Evolutionary conservation across 2,113 vertebrate genomes (phyloP), one percentile per base, ranked within the genome.

Genomic region (Poeciliopsis occidentalis): DNA sequence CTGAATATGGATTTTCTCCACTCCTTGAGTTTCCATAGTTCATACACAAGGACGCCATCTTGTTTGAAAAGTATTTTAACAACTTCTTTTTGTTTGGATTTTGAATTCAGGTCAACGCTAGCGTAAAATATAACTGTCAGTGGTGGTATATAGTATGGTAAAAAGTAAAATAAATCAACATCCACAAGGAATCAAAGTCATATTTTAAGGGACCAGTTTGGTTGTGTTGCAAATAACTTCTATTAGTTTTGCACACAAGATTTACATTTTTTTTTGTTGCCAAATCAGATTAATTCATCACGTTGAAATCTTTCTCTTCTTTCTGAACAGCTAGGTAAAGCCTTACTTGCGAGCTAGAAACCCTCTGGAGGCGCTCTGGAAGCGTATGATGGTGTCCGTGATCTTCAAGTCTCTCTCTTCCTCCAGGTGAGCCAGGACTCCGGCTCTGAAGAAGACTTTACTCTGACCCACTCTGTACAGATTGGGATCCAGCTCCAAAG

Each of bases 371-470:
- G 95, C 94, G 1, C 96, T 96, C 92, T 98, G 97, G 91, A 98
- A 98, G 81, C 93, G 95, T 31, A 98, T 96, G 34, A 98, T 98
- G 83, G 96, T 97, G 87, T 97, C 96, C 0, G 96, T 98, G 89
- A 98, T 96, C 91, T 97, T 98, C 54, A 98, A 88, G 85, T 98
- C 97, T 73, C 97, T 89, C 60, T 98, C 97, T 73, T 98, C 97
- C 62, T 98, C 97, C 80, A 97, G 89, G 73, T 97, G 97, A 79
- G 91, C 97, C 87, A 98, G 88, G 67, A 98, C 96, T 29, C 97
- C 97, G 0, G 96, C 96, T 73, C 97, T 92, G 93, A 98, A 97
- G 92, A 98, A 98, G 78, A 97, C 95, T 89, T 98, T 98, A 87
- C 96, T 98, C 91, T 98, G 97, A 61, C 97, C 97, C 71, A 97